A percentile compares a stretch with the other conserved stretches of the same genome.
phyloP scores from a whole-genome alignment of 2,888 invertebrate genomes.

The Caenorhabditis panamensis region DNA sequence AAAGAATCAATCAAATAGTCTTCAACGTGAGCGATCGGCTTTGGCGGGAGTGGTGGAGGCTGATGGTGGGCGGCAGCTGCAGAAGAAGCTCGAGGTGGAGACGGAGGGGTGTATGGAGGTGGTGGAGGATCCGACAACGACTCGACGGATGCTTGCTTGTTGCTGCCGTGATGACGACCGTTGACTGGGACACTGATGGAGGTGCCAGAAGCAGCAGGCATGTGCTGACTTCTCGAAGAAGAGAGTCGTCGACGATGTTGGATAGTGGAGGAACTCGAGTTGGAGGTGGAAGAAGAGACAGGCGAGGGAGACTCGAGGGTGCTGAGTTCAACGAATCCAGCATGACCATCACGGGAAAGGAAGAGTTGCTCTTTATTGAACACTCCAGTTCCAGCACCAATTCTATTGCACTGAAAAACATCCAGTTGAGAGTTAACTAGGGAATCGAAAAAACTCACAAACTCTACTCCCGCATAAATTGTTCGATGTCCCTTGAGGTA shows the following conservation, averaged over 20 bases:
- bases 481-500: constrained; percentile 82
- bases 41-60: constrained; percentile 70
- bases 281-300: constrained; percentile 10
- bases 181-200: constrained; percentile 51
- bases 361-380: constrained; percentile 83
- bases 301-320: constrained; percentile 68
- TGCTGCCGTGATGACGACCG: constrained; percentile 7
- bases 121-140: constrained; percentile 53
- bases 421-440: too few species aligned
- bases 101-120: constrained; percentile 57
- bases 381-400: constrained; percentile 84
- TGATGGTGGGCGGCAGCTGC: constrained; percentile 45
- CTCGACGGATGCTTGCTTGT: constrained; percentile 38
- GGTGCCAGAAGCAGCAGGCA: constrained; percentile 37
- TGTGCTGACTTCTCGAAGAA: constrained; percentile 43
- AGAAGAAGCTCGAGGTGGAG: constrained; percentile 51
- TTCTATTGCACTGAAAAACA: constrained; percentile 83
- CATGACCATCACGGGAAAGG: constrained; percentile 82
- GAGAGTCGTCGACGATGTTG: constrained; percentile 46
- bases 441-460: constrained; percentile 83
- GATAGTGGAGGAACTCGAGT: not conserved
- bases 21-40: constrained; percentile 63
- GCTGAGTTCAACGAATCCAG: constrained; percentile 83
- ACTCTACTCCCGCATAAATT: constrained; percentile 84
- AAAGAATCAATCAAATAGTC: constrained; percentile 71